Conservation (phyloP, 2,888 invertebrate species). For the Aleiodes testaceus region DNA sequence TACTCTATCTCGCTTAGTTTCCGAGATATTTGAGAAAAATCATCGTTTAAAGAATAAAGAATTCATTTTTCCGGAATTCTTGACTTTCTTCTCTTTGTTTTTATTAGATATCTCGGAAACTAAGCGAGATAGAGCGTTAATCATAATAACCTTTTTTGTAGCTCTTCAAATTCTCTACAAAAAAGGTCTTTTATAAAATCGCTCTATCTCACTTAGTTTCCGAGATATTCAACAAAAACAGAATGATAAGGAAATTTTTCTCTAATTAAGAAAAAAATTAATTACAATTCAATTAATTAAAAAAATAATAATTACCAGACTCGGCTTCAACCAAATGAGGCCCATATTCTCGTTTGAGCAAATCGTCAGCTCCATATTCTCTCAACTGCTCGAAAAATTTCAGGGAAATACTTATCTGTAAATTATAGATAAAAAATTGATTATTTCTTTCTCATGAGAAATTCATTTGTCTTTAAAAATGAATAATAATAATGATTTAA, state of each 20-base stretch:
- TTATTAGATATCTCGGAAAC: constrained; percentile 2
- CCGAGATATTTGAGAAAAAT: too few species aligned
- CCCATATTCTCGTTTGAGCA: constrained; percentile 95
- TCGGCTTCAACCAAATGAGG: constrained; percentile 87
- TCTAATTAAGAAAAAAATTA: neutral
- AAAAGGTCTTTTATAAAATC: too few species aligned
- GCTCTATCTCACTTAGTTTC: too few species aligned
- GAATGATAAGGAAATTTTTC: neutral
- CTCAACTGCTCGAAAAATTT: constrained; percentile 99
- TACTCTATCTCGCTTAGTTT: too few species aligned
- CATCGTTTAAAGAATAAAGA: too few species aligned
- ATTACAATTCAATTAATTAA: neutral
- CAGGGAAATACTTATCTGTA: constrained; percentile 95
- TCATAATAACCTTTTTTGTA: neutral
- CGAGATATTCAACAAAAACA: neutral
- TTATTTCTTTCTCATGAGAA: too few species aligned
- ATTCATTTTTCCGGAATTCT: too few species aligned
- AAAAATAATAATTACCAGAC: constrained; percentile 78
- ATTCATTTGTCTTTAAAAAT: neutral
- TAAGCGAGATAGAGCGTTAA: neutral
- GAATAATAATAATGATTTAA: neutral
- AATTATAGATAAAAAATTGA: constrained; percentile 41
- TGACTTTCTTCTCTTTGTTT: neutral
- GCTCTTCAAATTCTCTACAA: neutral
- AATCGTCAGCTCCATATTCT: constrained; percentile 97